Evolutionary conservation across 2,113 vertebrate species (phyloP), one percentile per base, ranked within the genome.

Genomic region (Rhineura floridana): DNA sequence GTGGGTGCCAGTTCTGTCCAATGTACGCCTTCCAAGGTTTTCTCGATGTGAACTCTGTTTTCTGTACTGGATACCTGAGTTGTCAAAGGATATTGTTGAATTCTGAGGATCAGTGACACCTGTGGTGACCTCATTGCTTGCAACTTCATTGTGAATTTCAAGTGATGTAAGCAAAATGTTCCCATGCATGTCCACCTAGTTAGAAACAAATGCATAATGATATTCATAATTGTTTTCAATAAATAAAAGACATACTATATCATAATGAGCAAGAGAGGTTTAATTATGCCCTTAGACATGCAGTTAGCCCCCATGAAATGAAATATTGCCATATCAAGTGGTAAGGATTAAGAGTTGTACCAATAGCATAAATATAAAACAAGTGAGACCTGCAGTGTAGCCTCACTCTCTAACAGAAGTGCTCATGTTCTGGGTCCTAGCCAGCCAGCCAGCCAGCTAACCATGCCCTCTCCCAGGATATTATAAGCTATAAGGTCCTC

Each of bases 61-160:
- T 94, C 98, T 98, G 97, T 98, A 98, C 96, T 99, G 99, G 96
- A 99, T 97, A 91, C 98, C 98, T 93, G 98, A 98, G 97, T 96
- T 98, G 95, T 99, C 98, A 89, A 98, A 98, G 92, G 97, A 96
- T 96, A 97, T 97, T 3, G 98, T 97, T 92, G 98, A 99, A 98
- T 99, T 99, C 94, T 97, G 97, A 63, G 96, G 94, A 82, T 99
- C 98, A 0, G 96, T 97, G 59, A 98, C 30, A 0, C 97, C 96
- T 63, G 98, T 98, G 4, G 98, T 97, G 78, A 98, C 93, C 96
- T 99, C 98, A 0, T 98, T 98, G 65, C 97, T 96, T 50, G 98
- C 96, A 92, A 99, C 97, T 93, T 99, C 98, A 0, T 99, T 99
- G 97, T 98, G 99, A 93, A 99, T 99, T 96, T 99, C 99, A 95